Conservation (phyloP, 2,113 vertebrate genomes). For the Cercopithecus mona region DNA sequence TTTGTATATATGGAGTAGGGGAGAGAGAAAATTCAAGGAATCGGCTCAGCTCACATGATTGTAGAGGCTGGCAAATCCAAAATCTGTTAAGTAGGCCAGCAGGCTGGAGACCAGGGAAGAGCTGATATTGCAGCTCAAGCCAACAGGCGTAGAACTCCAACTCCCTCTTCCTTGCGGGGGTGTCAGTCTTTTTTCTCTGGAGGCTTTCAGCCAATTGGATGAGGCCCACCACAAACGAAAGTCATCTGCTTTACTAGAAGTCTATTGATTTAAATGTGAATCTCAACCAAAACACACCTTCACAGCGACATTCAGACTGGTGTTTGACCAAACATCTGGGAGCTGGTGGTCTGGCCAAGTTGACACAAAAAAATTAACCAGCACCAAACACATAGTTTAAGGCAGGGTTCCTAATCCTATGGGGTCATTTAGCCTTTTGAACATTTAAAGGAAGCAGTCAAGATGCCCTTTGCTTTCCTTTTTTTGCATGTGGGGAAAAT, state of each 20-base stretch:
- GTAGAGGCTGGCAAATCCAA: neutral
- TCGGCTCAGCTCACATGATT: no score
- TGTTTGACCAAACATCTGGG: neutral
- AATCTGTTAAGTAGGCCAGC: neutral
- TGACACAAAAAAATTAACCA: neutral
- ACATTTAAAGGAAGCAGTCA: neutral
- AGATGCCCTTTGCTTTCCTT: neutral
- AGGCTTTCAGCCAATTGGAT: neutral
- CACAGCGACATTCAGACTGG: neutral
- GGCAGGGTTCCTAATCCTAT: neutral
- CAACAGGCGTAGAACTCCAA: neutral
- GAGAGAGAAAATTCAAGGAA: neutral
- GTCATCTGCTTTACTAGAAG: neutral
- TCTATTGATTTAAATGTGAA: neutral
- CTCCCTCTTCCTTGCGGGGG: neutral
- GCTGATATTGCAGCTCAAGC: accelerated
- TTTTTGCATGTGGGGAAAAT: neutral
- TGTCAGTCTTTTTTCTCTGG: neutral
- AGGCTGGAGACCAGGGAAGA: neutral
- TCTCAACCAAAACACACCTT: neutral
- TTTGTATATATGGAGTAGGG: neutral
- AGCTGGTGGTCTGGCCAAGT: neutral
- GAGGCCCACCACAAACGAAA: neutral
- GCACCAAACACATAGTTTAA: neutral
- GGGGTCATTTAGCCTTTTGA: neutral